These are phyloP conservation scores for Trematomus loennbergii DNA, from an alignment of 2,113 vertebrate species.

Conservation along the genomic window DNA sequence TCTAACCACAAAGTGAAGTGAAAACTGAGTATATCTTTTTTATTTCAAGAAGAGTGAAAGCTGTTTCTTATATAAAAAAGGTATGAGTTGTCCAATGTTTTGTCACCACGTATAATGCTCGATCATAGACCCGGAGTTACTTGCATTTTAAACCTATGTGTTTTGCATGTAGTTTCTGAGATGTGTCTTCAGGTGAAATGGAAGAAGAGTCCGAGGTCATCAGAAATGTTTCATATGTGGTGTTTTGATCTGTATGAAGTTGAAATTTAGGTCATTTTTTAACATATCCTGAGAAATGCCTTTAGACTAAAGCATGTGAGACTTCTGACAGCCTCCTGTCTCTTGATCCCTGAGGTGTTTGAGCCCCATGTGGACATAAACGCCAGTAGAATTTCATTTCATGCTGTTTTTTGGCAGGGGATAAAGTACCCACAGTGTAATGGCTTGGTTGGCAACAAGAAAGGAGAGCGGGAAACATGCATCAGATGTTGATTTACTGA, in stretches of 20 bases:
- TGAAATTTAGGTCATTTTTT: background rate
- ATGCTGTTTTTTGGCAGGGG: background rate
- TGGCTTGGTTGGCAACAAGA: background rate
- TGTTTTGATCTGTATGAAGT: background rate
- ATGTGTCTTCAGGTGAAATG: background rate
- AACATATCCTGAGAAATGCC: background rate
- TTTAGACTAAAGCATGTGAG: background rate
- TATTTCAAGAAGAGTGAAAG: background rate
- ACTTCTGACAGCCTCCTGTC: background rate
- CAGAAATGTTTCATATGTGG: too few relatives aligned
- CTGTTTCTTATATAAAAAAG: background rate
- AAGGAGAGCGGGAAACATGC: background rate
- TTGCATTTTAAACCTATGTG: background rate
- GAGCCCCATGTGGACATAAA: background rate
- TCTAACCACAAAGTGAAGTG: background rate
- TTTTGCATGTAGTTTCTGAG: background rate
- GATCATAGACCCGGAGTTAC: too few relatives aligned
- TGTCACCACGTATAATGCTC: background rate
- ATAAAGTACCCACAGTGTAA: slow-evolving; percentile 12
- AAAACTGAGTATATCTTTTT: background rate
- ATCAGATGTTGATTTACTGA: slow-evolving; percentile 18
- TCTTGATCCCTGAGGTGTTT: background rate
- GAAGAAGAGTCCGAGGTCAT: background rate
- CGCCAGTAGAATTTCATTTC: background rate
- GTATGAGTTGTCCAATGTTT: background rate